Evolutionary conservation across 2,113 vertebrate species (phyloP).

Genomic region (Corythoichthys intestinalis): DNA sequence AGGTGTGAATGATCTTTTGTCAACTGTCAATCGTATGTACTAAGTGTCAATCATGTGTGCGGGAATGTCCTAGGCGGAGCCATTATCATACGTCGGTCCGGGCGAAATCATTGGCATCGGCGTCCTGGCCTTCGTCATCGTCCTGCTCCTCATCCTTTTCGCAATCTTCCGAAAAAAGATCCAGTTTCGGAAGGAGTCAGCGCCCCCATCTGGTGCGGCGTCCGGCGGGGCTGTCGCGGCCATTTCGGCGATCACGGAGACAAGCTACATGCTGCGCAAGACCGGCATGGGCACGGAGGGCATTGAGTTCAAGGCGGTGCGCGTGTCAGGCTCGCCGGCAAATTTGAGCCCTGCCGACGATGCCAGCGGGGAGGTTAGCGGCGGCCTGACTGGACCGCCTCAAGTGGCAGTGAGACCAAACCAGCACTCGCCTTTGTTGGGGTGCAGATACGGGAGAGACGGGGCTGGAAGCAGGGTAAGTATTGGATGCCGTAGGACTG

Average conservation of each 20-base stretch:
- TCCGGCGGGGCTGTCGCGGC: conserved; percentile 27
- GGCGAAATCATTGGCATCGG: conserved; percentile 93
- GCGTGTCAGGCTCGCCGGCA: conserved; percentile 63
- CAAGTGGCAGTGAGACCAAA: conserved; percentile 90
- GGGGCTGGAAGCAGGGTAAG: conserved; percentile 48
- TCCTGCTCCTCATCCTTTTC: conserved; percentile 82
- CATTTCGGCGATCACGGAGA: conserved; percentile 58
- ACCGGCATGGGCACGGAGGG: conserved; percentile 72
- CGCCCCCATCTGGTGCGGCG: conserved; percentile 65
- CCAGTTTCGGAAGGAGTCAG: conserved; percentile 83
- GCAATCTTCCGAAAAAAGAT: conserved; percentile 87
- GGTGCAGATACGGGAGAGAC: conserved; percentile 30
- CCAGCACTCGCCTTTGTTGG: conserved; percentile 73
- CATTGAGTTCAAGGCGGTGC: conserved; percentile 82
- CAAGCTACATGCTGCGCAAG: conserved; percentile 79
- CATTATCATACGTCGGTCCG: conserved; percentile 85
- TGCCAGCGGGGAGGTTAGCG: conserved; percentile 58
- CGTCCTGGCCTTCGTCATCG: conserved; percentile 83
- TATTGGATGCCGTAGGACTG: conserved; percentile 33
- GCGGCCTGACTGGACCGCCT: conserved; percentile 77
- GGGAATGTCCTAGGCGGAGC: conserved; percentile 75
- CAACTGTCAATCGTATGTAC: neutral
- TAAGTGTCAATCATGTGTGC: neutral
- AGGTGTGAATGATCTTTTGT: neutral
- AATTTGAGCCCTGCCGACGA: conserved; percentile 54